These are phyloP conservation scores for Notiomystis cincta DNA, from an alignment of 2,113 vertebrate genomes.

Conservation along the genomic window DNA sequence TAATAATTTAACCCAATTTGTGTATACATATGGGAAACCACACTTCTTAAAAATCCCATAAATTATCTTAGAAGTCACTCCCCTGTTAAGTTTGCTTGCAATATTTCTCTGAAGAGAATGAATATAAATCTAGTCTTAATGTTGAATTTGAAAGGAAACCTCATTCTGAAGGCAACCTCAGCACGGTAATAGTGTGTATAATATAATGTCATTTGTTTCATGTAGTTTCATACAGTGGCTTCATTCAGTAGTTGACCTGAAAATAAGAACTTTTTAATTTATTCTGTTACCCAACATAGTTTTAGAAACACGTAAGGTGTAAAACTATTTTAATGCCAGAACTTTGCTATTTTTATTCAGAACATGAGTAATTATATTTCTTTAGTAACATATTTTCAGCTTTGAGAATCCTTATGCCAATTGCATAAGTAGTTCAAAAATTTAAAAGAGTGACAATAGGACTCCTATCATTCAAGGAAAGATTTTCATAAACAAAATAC, in stretches of 20 bases:
- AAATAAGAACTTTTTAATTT: not conserved
- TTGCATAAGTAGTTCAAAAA: not conserved
- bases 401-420: not conserved
- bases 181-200: not conserved
- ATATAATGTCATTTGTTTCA: not conserved
- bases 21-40: not conserved
- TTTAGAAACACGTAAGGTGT: not conserved
- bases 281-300: not conserved
- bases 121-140: not conserved
- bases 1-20: not conserved
- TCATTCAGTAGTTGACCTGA: not conserved
- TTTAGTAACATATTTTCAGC: not conserved
- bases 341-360: not conserved
- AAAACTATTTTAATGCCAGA: not conserved
- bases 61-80: not conserved
- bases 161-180: not conserved
- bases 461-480: not conserved
- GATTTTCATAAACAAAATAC: not conserved
- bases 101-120: not conserved
- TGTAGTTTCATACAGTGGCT: not conserved
- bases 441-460: not conserved
- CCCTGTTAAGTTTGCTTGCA: not conserved
- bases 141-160: not conserved
- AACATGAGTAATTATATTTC: not conserved
- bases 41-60: not conserved